Base-by-base conservation (phyloP, 1,140 invertebrate genomes). In the Himalopsyche phryganea region DNA sequence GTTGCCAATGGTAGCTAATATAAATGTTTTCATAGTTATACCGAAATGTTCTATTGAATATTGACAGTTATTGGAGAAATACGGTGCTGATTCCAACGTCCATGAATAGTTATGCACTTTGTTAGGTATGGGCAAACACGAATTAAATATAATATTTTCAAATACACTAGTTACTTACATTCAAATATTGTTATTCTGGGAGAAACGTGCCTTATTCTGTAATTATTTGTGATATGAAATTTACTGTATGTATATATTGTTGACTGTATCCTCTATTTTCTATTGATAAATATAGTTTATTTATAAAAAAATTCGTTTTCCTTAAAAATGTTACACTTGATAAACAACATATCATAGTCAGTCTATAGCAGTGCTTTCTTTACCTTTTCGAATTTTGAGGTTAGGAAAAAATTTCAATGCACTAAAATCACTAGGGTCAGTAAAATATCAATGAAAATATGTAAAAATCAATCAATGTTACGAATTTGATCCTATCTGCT, bases 261-360 rank as follows among this genome's bases (percentile, higher is more conserved):
- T 47, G 45, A 55, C 42, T 47, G 33, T 56, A 49, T 49, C 23
- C 35, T 56, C 54, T 56, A 56, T 56, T 56, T 55, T 56, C 49
- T 23, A 48, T 28, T 28, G 40, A 56, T 56, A 56, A 56, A 56
- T 50, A 42, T 49, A 50, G 13, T 55, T 55, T 47, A 55, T 55
- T 56, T 28, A 13, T 28, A 32, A 48, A 49, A 56, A 5, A 28
- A 28, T 5, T 28, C 23, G 23, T 28, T 9, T 28, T 28, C 9
- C 23, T 28, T 28, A 5, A 5, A 28, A 3, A 28, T 28, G 9
- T 28, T 5, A 9, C 23, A 3, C 23, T 28, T 28, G n/a, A n/a
- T n/a, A n/a, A n/a, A n/a, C n/a, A n/a, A n/a, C n/a, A n/a, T n/a
- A n/a, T n/a, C n/a, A n/a, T n/a, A n/a, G n/a, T n/a, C n/a, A n/a